Evolutionary conservation across 2,797 vertebrate genomes (phyloP), one percentile per base, ranked within the genome.

Genomic region (Malurus splendens): DNA sequence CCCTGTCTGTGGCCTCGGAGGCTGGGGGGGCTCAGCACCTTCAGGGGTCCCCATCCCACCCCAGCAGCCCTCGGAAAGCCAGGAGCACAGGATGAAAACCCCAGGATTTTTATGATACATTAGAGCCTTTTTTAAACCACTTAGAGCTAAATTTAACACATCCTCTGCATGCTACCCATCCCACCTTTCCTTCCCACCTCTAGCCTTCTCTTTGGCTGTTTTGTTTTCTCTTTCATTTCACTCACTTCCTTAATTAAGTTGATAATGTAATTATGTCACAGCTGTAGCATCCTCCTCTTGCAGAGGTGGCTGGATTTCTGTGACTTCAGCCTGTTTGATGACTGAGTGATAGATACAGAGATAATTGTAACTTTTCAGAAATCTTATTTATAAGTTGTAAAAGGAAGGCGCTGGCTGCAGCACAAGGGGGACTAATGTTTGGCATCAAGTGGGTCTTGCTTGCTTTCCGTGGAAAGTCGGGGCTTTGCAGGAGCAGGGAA

Each of bases 241-340:
- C 90, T 95, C 94, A 95, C 90, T 95, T 95, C 95, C 95, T 95
- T 95, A 95, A 95, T 95, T 95, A 95, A 94, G 93, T 86, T 95
- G 95, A 94, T 95, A 95, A 95, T 95, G 92, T 95, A 95, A 94
- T 95, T 95, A 95, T 93, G 93, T 93, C 95, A 93, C 94, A 94
- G 94, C 92, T 95, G 94, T 95, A 95, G 95, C 93, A 95, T 95
- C 94, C 94, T 95, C 94, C 93, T 93, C 92, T 95, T 93, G 90
- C 92, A 92, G 94, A 91, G 92, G 93, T 95, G 89, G 94, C 87
- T 94, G 77, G 80, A 93, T 95, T 95, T 94, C 94, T 93, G 67
- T 89, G 89, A 93, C 90, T 94, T 93, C 92, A 95, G 82, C 82
- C 89, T 84, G 67, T 94, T 95, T 95, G 90, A 93, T 93, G 93